Evolutionary conservation across 2,888 invertebrate species (phyloP).

Genomic region (Cephus spinipes): DNA sequence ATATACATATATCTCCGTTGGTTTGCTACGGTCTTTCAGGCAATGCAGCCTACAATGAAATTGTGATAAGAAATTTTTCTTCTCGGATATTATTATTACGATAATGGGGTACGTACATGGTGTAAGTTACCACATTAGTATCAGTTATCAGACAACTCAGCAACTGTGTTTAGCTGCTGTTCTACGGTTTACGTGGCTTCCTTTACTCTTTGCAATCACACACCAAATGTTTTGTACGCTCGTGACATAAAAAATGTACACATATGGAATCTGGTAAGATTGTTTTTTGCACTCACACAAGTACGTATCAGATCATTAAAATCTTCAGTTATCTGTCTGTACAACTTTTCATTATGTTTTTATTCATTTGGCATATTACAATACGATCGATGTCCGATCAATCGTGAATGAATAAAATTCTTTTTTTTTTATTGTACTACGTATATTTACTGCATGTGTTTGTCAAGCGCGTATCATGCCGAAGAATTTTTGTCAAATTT

Average conservation of each 20-base stretch:
- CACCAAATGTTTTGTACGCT: background rate
- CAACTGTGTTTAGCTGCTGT: background rate
- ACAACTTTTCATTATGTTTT: background rate
- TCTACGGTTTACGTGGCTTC: background rate
- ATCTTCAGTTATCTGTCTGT: background rate
- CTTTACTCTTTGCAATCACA: background rate
- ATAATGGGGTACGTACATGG: background rate
- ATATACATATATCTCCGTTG: background rate
- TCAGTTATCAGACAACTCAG: background rate
- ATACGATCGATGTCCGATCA: background rate
- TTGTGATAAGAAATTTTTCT: background rate
- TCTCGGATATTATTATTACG: background rate
- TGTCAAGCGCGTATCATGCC: background rate
- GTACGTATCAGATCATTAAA: background rate
- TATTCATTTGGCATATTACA: background rate
- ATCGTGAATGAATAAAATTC: background rate
- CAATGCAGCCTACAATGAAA: background rate
- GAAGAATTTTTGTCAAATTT: background rate
- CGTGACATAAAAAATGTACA: background rate
- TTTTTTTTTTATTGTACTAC: background rate
- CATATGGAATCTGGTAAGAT: background rate
- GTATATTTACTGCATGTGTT: background rate
- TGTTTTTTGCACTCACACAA: background rate
- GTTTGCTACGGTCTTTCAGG: background rate
- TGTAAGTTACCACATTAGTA: background rate